Conservation (phyloP, 2,888 invertebrate species). For the Fragum sueziense region DNA sequence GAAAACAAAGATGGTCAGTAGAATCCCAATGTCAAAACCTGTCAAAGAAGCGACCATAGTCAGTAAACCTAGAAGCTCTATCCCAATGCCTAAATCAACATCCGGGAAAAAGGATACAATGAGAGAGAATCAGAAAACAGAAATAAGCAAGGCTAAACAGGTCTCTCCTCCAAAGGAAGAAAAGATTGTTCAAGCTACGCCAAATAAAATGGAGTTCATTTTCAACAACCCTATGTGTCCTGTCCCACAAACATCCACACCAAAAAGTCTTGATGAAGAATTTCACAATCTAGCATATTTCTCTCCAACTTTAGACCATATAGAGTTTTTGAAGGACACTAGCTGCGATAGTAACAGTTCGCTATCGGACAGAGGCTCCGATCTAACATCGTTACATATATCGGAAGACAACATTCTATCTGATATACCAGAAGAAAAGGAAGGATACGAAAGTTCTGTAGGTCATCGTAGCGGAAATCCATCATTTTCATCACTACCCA, state of each 20-base stretch:
- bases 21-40: slow-evolving; percentile 42
- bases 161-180: background rate
- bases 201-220: background rate
- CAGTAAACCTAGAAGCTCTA: slow-evolving; percentile 1
- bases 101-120: slow-evolving; percentile 5
- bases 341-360: slow-evolving; percentile 57
- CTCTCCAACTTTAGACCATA: slow-evolving; percentile 35
- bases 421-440: slow-evolving; percentile 74
- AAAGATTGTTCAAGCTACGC: background rate
- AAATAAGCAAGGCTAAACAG: slow-evolving; percentile 11
- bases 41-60: background rate
- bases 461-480: slow-evolving; percentile 53
- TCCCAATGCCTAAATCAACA: slow-evolving; percentile 10
- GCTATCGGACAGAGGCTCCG: slow-evolving; percentile 55
- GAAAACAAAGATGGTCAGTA: slow-evolving; percentile 3
- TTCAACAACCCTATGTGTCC: background rate
- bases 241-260: slow-evolving; percentile 32
- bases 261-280: slow-evolving; percentile 35
- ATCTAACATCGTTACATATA: slow-evolving; percentile 65
- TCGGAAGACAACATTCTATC: slow-evolving; percentile 73
- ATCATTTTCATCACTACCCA: slow-evolving; percentile 47
- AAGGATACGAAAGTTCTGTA: slow-evolving; percentile 65
- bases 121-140: background rate
- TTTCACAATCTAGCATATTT: slow-evolving; percentile 44
- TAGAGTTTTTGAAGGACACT: slow-evolving; percentile 44